Percentiles rank a stretch among this genome's conserved stretches.
phyloP scores from a whole-genome alignment of 2,113 vertebrate species.

The Xyliphius kryptos region DNA sequence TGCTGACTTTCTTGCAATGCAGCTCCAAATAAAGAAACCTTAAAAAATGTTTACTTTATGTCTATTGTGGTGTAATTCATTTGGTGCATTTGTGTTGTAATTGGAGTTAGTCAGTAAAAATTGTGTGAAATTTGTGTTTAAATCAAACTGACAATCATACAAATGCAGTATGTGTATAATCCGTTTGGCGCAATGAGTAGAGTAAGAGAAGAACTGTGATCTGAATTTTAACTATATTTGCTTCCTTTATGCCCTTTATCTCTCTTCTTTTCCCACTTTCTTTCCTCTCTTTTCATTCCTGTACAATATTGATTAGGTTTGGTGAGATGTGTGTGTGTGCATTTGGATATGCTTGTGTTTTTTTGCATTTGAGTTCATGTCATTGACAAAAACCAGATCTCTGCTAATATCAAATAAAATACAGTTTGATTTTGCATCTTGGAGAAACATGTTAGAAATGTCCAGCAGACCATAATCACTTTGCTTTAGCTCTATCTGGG shows the following conservation, averaged over 20 bases:
- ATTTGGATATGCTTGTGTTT: too few relatives aligned
- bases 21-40: too few relatives aligned
- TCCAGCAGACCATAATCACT: not conserved
- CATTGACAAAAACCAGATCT: conserved; percentile 10
- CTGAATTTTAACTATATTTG: conserved; percentile 4
- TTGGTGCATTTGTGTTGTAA: not conserved
- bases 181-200: not conserved
- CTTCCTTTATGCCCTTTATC: too few relatives aligned
- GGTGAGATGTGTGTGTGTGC: not conserved
- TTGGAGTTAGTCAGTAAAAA: too few relatives aligned
- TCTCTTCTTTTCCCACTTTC: too few relatives aligned
- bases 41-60: too few relatives aligned
- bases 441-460: too few relatives aligned
- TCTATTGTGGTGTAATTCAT: not conserved
- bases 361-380: not conserved
- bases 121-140: not conserved
- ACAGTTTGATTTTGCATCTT: conserved; percentile 21
- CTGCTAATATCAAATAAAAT: conserved; percentile 16
- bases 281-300: too few relatives aligned
- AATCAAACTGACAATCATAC: not conserved
- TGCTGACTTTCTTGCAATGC: too few relatives aligned
- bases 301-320: conserved; percentile 7
- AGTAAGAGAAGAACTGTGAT: not conserved
- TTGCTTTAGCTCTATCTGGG: not conserved
- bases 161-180: not conserved